Evolutionary conservation across 2,113 vertebrate genomes (phyloP), one percentile per base, ranked within the genome.

Genomic region (Scytalopus superciliaris): DNA sequence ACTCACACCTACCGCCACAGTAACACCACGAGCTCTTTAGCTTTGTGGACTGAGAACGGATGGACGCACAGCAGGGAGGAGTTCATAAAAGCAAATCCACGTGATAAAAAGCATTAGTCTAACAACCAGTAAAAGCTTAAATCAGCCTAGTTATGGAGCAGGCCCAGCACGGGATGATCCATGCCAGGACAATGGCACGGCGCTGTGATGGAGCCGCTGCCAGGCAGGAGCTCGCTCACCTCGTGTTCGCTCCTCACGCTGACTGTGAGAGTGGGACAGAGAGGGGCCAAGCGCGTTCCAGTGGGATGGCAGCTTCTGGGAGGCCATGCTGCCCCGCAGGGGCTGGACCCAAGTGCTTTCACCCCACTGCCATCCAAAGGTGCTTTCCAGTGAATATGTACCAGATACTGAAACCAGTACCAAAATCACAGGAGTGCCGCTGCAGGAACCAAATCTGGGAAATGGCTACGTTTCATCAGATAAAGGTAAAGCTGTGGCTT

Each of bases 181-280:
- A 5, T 56, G 55, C 53, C 49, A 45, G 0, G 1, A 27, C 40
- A 33, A 12, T 0, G 1, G 85, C 73, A 66, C 0, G 0, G 53
- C 5, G 15, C 53, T 52, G 42, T 11, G 6, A 31, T 13, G 64
- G 63, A 83, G 37, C 60, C 8, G 25, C 53, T 16, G 60, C 27
- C 66, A 59, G 39, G 39, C 66, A 67, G 70, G 67, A 83, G 67
- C 49, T 64, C 2, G 0, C 72, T 66, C 67, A 59, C 42, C 45
- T 86, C 37, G 14, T 1, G n/a, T 45, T 70, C 0, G 0, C 42
- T 70, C 63, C 75, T 77, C 22, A 39, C 24, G 31, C 0, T 2
- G 4, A 59, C 33, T 2, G 1, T 7, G 22, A 31, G 39, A 59
- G 63, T 19, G 19, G 59, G 39, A 55, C 87, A 76, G 12, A 12